Conservation (phyloP, 1,140 invertebrate species). For the Drosophila bocqueti region DNA sequence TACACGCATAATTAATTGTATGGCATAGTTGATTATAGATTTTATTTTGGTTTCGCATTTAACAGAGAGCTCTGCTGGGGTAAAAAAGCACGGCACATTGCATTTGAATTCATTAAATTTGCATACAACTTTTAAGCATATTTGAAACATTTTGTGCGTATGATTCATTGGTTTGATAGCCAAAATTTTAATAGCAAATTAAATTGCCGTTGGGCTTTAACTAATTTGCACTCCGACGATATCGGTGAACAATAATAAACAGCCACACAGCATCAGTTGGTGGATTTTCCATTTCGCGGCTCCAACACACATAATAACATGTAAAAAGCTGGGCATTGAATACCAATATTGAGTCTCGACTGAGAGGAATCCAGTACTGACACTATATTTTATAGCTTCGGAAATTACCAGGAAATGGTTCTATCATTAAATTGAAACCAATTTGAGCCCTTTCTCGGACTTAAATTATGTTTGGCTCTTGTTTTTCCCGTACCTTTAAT, state of each 20-base stretch:
- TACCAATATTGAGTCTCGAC: conserved; percentile 2
- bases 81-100: conserved; percentile 16
- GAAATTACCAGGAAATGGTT: background rate
- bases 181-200: conserved; percentile 48
- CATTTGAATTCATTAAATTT: conserved; percentile 50
- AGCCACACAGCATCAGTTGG: conserved; percentile 19
- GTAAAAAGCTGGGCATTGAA: conserved; percentile 2
- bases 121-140: conserved; percentile 48
- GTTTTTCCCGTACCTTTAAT: background rate
- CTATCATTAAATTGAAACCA: background rate
- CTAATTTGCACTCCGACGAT: conserved; percentile 36
- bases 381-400: too few species aligned
- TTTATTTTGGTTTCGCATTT: conserved; percentile 48
- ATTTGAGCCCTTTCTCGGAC: rapidly evolving
- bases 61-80: conserved; percentile 4
- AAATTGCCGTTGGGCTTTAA: conserved; percentile 42
- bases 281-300: conserved; percentile 6
- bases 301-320: conserved; percentile 2
- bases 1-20: conserved; percentile 54
- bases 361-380: background rate
- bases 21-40: conserved; percentile 32
- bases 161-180: conserved; percentile 41
- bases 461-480: too few species aligned
- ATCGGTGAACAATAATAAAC: conserved; percentile 38
- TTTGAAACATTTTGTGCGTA: conserved; percentile 41